Evolutionary conservation across 1,140 invertebrate genomes (phyloP), one percentile per base, ranked within the genome.

Genomic region (Hyles vespertilio): DNA sequence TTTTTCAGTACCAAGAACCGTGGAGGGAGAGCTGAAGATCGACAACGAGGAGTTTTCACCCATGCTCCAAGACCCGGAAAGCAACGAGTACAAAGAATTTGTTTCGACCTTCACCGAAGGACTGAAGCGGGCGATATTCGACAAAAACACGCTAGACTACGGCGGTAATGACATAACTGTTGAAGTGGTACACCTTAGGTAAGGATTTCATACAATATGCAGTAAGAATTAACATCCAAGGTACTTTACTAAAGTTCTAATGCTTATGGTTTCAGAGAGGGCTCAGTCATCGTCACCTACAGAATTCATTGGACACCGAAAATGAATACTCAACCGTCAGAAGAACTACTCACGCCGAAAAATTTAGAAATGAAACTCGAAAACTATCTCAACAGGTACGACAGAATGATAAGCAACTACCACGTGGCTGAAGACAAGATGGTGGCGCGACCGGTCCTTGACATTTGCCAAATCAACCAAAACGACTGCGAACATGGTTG

Each of bases 401-500:
- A 87, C 57, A 89, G 90, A 56, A 91, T 90, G 73, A 78, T 93
- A 43, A 89, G 81, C 57, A 84, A 89, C 6, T 92, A 92, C 72
- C 88, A 90, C 54, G 72, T 93, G 47, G 79, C 87, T 34, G 76
- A 89, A 53, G 88, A 89, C 32, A 85, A 87, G 34, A 72, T 92
- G 5, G 62, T 65, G 32, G 69, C 90, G 3, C 79, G 84, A 51
- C 83, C 82, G 56, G 86, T 96, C 11, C 67, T 92, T 1, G 95
- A 97, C 87, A 82, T 93, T 33, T 98, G 96, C 84, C 92, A 94
- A 74, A 90, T 92, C 47, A 90, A 93, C 65, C 95, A 95, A 71
- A 92, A 94, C 57, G 91, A 90, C 3, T 98, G 96, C 75, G 92
- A 94, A 58, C 92, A 96, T 78, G 87, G 91, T 6, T 98, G 96